Percentiles rank a stretch among this genome's conserved stretches.
These are phyloP conservation scores for Istiophorus platypterus DNA, from an alignment of 2,113 vertebrate species.

Conservation along the genomic window DNA sequence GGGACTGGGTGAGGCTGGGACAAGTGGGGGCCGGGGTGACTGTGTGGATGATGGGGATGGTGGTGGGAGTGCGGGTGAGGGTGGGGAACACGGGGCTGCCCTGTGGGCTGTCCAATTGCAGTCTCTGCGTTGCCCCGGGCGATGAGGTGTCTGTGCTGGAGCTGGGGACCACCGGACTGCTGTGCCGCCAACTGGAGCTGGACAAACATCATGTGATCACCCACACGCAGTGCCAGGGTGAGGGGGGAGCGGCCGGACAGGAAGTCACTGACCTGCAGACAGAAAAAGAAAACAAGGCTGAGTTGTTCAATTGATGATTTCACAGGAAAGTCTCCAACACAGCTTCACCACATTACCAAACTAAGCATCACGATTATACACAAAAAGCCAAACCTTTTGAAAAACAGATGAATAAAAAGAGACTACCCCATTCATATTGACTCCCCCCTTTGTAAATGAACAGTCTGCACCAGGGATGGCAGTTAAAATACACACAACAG, in stretches of 20 bases:
- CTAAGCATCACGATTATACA: neutral
- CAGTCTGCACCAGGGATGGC: conserved; percentile 31
- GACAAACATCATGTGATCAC: conserved; percentile 99
- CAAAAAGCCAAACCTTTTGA: neutral
- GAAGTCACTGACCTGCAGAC: conserved; percentile 95
- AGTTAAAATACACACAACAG: conserved; percentile 52
- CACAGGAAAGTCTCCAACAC: neutral
- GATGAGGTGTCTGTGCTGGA: conserved; percentile 91
- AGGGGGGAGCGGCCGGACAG: conserved; percentile 96
- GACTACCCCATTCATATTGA: neutral
- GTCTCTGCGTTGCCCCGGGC: conserved; percentile 81
- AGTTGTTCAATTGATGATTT: neutral
- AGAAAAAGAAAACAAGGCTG: conserved; percentile 24
- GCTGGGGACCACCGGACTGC: conserved; percentile 89
- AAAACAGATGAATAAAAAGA: neutral
- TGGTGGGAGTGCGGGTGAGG: conserved; percentile 69
- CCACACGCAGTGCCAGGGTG: conserved; percentile 95
- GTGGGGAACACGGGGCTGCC: conserved; percentile 78
- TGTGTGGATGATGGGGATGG: conserved; percentile 70
- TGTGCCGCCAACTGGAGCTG: conserved; percentile 97
- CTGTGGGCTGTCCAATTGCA: conserved; percentile 84
- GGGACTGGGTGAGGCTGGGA: conserved; percentile 66
- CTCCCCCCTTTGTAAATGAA: conserved; percentile 56
- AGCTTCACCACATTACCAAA: neutral
- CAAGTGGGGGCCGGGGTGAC: conserved; percentile 71